Evolutionary conservation across 1,140 invertebrate genomes (phyloP), one percentile per base, ranked within the genome.

Genomic region (Ctenoplectra terminalis): DNA sequence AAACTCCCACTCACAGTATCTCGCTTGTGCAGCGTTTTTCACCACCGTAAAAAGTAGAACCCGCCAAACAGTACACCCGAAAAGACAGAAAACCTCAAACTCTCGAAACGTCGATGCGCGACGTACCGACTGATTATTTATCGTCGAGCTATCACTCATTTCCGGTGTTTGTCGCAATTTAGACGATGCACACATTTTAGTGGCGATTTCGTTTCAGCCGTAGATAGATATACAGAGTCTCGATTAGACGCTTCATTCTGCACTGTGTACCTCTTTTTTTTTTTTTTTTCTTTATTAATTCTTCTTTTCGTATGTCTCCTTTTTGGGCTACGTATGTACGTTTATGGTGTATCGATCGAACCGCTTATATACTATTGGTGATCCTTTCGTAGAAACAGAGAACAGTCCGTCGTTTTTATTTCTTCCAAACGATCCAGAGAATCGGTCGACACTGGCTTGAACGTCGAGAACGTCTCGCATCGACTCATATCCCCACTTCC

Each of bases 21-120:
- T 93, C 92, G 93, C 93, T 94, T 94, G 87, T 93, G 93, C 93
- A 94, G 93, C 93, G 90, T 94, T 93, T 93, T 91, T 91, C 90
- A 93, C 89, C 90, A 93, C 89, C 87, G 91, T 93, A 93, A 94
- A 50, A 91, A 92, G 92, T 93, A 93, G 92, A 92, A 93, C 92
- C 91, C 84, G 85, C 87, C 90, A 91, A 91, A 90, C 90, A 88
- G 82, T 88, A 90, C 84, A 90, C 85, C 82, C 78, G 69, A 83
- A 89, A 89, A 84, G 54, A 46, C 56, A 61, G 69, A 31, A 56
- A 82, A 80, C 63, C 56, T 67, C 54, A 90, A 84, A 87, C 75
- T 81, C 82, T 83, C 84, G 78, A 86, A 72, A 86, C 82, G 67
- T 90, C 85, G 78, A 89, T 83, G 86, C 88, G 88, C 84, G 88